phyloP scores from a whole-genome alignment of 1,140 invertebrate genomes.

The Drosophila lini region DNA sequence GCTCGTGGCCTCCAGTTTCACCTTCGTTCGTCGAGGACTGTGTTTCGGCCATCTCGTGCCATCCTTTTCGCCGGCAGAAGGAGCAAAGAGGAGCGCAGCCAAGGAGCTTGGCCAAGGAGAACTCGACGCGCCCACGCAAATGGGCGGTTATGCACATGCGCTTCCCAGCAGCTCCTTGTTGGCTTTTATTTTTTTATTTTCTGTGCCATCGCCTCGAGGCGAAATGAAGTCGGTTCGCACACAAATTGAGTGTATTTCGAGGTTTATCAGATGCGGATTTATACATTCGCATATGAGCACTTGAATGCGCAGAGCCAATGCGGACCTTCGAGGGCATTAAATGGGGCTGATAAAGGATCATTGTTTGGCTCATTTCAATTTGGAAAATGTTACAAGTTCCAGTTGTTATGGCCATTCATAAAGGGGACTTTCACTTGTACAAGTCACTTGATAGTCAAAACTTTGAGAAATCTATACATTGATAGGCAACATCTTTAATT shows the following conservation, averaged over 20 bases:
- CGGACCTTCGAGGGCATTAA: background rate
- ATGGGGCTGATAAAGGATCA: conserved; percentile 4
- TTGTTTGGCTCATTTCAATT: conserved; percentile 13
- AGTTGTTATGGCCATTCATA: conserved; percentile 1
- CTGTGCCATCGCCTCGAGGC: conserved; percentile 9
- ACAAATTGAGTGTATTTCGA: conserved; percentile 63
- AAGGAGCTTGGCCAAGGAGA: conserved; percentile 30
- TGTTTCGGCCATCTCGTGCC: conserved; percentile 41
- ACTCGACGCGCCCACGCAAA: conserved; percentile 31
- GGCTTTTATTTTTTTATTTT: conserved; percentile 8
- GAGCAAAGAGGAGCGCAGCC: conserved; percentile 10
- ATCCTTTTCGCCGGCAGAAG: conserved; percentile 46
- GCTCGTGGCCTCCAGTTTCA: conserved; percentile 61
- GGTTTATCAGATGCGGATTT: conserved; percentile 61
- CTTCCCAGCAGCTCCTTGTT: conserved; percentile 37
- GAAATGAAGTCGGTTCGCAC: conserved; percentile 53
- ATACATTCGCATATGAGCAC: conserved; percentile 40
- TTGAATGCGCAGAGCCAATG: conserved; percentile 1
- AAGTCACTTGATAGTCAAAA: background rate
- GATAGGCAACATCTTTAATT: no score
- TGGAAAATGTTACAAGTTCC: conserved; percentile 17
- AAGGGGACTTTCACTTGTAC: background rate
- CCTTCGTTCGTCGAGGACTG: conserved; percentile 53
- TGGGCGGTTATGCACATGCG: conserved; percentile 78
- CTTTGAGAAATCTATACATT: background rate